Base-by-base conservation (phyloP, 2,888 invertebrate species). In the Hedychridium roseum region DNA sequence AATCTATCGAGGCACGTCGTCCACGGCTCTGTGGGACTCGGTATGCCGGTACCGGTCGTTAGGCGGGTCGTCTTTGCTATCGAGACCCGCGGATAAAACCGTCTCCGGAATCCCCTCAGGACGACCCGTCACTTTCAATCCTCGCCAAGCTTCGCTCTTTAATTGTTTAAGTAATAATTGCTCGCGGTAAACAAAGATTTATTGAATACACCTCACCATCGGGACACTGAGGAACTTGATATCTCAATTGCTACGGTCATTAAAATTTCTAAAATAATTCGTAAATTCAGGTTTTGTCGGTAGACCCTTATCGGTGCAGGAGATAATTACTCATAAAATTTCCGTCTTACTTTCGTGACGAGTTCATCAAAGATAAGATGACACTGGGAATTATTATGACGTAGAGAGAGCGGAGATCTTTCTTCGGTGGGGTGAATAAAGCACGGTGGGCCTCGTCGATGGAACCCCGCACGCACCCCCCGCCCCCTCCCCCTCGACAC, bases 1-100 rank as follows among this genome's bases (percentile, higher is more conserved):
- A 78, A 78, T 78, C 78, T 78, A 78, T 78, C 71, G 78, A 76
- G 76, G 75, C 74, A 76, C 70, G 75, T 76, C 74, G 73, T 55
- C 59, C 57, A 57, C 66, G 68, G 63, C 58, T 62, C 66, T 54
- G 47, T 60, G 49, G 50, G 55, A 56, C 61, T 54, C 64, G 66
- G 63, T 66, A 59, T 67, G 60, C 60, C 66, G 66, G 52, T 67
- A 65, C 64, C 65, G 73, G 71, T 74, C 75, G 70, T 74, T 71
- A 69, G 62, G 66, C 64, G 62, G 64, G 60, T 50, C 46, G 55
- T 60, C 62, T 66, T 68, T 66, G 67, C 66, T 65, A 65, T 65
- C 56, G 61, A 57, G 63, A 56, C 53, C 56, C 54, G 64, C 50
- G 56, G 49, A 57, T 66, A 65, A 67, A 66, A 66, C 56, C 54